These are phyloP conservation scores for Campaea margaritaria DNA, from an alignment of 2,888 invertebrate genomes.

Conservation along the genomic window DNA sequence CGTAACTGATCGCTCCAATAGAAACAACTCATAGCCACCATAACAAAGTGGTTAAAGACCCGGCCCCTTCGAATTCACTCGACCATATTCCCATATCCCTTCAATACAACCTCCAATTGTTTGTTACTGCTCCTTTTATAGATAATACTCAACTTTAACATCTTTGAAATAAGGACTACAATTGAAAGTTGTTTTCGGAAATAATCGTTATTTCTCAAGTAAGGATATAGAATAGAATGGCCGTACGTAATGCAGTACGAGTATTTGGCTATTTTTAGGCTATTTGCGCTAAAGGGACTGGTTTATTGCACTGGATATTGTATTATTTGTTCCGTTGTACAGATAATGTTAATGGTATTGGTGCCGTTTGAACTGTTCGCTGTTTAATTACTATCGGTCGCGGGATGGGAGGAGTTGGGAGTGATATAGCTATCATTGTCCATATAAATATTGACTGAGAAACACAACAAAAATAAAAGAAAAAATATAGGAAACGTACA, in stretches of 20 bases:
- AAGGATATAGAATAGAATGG: constrained; percentile 3
- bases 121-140: constrained; percentile 11
- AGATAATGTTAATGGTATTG: not conserved
- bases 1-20: constrained; percentile 5
- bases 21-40: constrained; percentile 13
- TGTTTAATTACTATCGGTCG: not conserved
- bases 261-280: constrained; percentile 4
- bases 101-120: constrained; percentile 17
- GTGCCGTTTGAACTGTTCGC: not conserved
- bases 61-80: constrained; percentile 11
- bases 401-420: too few relatives aligned
- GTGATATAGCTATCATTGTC: too few relatives aligned
- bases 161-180: constrained; percentile 2
- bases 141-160: not conserved
- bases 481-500: too few relatives aligned
- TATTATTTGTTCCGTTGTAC: not conserved
- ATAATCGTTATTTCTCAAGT: constrained; percentile 11
- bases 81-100: constrained; percentile 16
- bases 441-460: too few relatives aligned
- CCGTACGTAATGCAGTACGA: not conserved
- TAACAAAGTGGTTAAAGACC: constrained; percentile 15
- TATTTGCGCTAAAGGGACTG: not conserved
- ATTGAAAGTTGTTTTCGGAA: not conserved
- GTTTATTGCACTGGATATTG: not conserved
- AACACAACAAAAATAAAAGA: too few relatives aligned